Conservation (phyloP, 2,113 vertebrate genomes). For the Etheostoma spectabile region DNA sequence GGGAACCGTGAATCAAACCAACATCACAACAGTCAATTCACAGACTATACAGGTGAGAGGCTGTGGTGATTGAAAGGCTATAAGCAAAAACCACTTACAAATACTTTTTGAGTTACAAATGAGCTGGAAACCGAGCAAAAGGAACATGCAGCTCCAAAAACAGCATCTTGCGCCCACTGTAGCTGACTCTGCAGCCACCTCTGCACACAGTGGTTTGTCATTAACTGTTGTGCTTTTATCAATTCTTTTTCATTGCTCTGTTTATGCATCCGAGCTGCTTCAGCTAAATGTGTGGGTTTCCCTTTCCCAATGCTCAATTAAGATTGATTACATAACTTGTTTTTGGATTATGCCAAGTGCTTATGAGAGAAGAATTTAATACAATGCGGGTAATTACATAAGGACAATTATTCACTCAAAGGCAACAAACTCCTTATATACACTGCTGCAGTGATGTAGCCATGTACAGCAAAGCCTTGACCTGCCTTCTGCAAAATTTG, state of each 20-base stretch:
- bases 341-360: conserved; percentile 50
- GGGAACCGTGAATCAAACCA: conserved; percentile 24
- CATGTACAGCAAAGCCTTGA: conserved; percentile 17
- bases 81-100: background rate
- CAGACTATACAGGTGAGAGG: background rate
- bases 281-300: conserved; percentile 49
- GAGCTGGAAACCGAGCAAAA: conserved; percentile 6
- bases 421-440: conserved; percentile 18
- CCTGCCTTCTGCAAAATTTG: conserved; percentile 26
- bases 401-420: conserved; percentile 35
- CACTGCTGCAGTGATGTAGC: conserved; percentile 20
- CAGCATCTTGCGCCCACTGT: conserved; percentile 11
- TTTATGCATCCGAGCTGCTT: conserved; percentile 24
- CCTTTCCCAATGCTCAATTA: conserved; percentile 49
- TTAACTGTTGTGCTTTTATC: conserved; percentile 12
- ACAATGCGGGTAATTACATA: conserved; percentile 41
- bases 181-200: conserved; percentile 12
- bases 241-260: conserved; percentile 39
- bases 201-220: conserved; percentile 28
- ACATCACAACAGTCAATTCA: conserved; percentile 18
- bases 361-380: conserved; percentile 36
- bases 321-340: conserved; percentile 48
- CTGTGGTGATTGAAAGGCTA: background rate
- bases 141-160: background rate
- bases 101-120: background rate